A percentile compares a stretch with the other conserved stretches of the same genome.
Evolutionary conservation across 2,888 invertebrate genomes (phyloP).

Genomic region (Strigamia crassipes): DNA sequence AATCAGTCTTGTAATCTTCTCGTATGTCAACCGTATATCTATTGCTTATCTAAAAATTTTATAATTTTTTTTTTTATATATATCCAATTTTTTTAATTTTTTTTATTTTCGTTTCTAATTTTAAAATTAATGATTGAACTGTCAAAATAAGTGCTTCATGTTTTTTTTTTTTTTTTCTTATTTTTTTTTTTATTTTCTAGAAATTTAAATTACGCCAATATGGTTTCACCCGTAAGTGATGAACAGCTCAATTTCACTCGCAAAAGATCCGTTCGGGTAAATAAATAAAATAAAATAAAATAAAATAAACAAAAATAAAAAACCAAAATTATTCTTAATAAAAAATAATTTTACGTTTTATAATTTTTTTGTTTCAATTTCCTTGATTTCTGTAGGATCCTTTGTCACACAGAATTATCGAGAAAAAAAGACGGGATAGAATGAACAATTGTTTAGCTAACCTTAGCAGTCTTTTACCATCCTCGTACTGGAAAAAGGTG

Average conservation of each 20-base stretch:
- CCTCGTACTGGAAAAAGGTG: constrained; percentile 85
- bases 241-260: constrained; percentile 20
- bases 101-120: neutral
- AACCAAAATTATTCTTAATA: no score
- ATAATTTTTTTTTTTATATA: neutral
- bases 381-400: constrained; percentile 78
- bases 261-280: constrained; percentile 31
- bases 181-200: constrained; percentile 61
- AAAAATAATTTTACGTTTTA: neutral
- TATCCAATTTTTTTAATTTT: neutral
- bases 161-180: constrained; percentile 49
- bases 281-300: constrained; percentile 1
- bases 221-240: constrained; percentile 56
- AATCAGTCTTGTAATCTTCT: constrained; percentile 18
- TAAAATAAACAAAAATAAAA: neutral
- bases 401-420: constrained; percentile 96
- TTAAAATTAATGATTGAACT: neutral
- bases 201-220: constrained; percentile 70
- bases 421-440: constrained; percentile 89
- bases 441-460: constrained; percentile 98
- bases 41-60: neutral
- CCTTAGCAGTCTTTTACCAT: constrained; percentile 87
- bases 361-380: constrained; percentile 27
- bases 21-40: constrained; percentile 2
- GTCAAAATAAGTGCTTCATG: neutral